Evolutionary conservation across 2,113 vertebrate genomes (phyloP), one percentile per base, ranked within the genome.

Genomic region (Corythornis madagascariensis): DNA sequence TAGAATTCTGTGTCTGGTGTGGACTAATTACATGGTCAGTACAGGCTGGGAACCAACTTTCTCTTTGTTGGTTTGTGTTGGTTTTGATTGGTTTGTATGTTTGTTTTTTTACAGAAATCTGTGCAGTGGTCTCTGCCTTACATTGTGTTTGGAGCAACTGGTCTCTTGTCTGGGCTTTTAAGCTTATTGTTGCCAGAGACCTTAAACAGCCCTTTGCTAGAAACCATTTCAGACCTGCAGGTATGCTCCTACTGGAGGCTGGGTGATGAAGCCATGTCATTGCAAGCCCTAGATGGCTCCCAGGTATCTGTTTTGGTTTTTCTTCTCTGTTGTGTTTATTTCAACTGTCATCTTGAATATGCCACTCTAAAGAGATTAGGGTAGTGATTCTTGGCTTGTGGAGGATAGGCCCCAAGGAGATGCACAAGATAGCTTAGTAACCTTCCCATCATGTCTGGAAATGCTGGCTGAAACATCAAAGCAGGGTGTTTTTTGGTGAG

Each of bases 161-260:
- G 98, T 81, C 79, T 98, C 70, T 76, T 97, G 28, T 97, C 98
- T 4, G 98, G 98, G 13, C 72, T 98, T 63, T 95, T 98, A 85
- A 98, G 97, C 82, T 95, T 98, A 14, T 84, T 98, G 25, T 83
- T 98, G 79, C 98, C 98, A 16, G 98, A 98, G 90, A 98, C 98
- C 26, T 96, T 98, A 69, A 97, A 98, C 76, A 96, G 96, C 52
- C 97, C 98, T 5, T 79, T 98, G 92, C 95, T 98, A 19, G 98
- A 98, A 96, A 98, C 97, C 1, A 95, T 98, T 71, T 94, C 98
- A 38, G 98, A 98, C 94, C 96, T 98, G 60, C 96, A 97, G 16
- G 88, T 95, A 12, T 96, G 93, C 67, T 96, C 97, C 0, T 98
- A 98, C 40, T 95, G 97, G 89, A 96, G 96, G 47, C 94, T 98